Evolutionary conservation across 2,113 vertebrate genomes (phyloP).

Genomic region (Aegithalos caudatus): DNA sequence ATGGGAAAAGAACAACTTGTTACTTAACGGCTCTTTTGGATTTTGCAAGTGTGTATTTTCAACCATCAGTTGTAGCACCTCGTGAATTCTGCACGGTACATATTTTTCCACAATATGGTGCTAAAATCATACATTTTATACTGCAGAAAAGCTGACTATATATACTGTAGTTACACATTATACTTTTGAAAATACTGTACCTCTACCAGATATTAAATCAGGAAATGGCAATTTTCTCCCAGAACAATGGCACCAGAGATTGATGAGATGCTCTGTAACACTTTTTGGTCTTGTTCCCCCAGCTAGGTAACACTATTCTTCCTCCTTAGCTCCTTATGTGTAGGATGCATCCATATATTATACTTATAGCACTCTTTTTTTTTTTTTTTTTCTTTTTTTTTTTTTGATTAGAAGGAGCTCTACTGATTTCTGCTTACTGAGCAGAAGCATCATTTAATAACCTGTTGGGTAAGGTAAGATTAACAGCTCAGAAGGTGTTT

Average conservation of each 20-base stretch:
- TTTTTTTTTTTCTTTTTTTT: neutral
- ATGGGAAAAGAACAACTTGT: constrained; percentile 70
- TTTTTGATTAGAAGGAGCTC: neutral
- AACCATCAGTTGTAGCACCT: constrained; percentile 70
- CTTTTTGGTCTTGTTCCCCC: neutral
- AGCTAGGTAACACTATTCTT: neutral
- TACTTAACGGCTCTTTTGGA: constrained; percentile 68
- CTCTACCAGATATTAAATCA: constrained; percentile 22
- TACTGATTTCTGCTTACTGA: constrained; percentile 3
- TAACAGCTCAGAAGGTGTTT: neutral
- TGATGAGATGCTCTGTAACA: neutral
- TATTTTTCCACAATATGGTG: constrained; percentile 73
- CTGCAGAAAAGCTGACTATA: constrained; percentile 48
- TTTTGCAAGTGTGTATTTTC: constrained; percentile 70
- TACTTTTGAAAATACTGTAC: constrained; percentile 29
- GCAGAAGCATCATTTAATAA: constrained; percentile 35
- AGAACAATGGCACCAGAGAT: neutral
- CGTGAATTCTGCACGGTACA: constrained; percentile 65
- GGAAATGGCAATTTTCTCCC: neutral
- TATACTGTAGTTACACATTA: constrained; percentile 49
- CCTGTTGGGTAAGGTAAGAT: constrained; percentile 4
- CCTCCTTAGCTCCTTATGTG: neutral
- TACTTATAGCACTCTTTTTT: neutral
- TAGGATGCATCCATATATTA: neutral
- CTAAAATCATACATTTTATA: constrained; percentile 63